Evolutionary conservation across 2,797 vertebrate genomes (phyloP).

Genomic region (Sphaeramia orbicularis): DNA sequence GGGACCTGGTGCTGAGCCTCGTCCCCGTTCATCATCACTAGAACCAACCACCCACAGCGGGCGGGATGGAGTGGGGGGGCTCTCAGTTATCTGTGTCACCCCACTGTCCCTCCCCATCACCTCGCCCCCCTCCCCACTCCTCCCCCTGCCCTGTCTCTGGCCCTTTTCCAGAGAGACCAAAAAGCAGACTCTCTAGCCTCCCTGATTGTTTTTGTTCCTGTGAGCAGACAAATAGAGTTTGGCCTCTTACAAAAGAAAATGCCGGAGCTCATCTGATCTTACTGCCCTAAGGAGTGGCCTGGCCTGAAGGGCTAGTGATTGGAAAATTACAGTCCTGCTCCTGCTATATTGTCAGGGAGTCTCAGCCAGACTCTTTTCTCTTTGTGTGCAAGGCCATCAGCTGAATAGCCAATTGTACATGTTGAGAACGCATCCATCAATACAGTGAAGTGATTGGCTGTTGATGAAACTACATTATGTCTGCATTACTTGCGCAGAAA

Average conservation of each 20-base stretch:
- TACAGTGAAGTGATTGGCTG: slow-evolving; percentile 56
- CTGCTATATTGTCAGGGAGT: slow-evolving; percentile 65
- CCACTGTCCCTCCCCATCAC: slow-evolving; percentile 24
- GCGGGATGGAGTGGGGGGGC: background rate
- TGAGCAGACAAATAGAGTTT: slow-evolving; percentile 82
- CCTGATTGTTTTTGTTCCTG: slow-evolving; percentile 83
- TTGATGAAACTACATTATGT: slow-evolving; percentile 28
- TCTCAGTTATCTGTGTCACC: slow-evolving; percentile 69
- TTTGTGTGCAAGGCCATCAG: slow-evolving; percentile 69
- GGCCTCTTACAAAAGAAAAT: slow-evolving; percentile 81
- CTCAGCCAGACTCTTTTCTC: slow-evolving; percentile 61
- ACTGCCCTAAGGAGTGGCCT: slow-evolving; percentile 80
- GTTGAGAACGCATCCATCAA: slow-evolving; percentile 51
- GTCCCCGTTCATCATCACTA: slow-evolving; percentile 79
- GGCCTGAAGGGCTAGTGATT: slow-evolving; percentile 83
- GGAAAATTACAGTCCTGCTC: slow-evolving; percentile 84
- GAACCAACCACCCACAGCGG: slow-evolving; percentile 73
- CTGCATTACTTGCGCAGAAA: slow-evolving; percentile 22
- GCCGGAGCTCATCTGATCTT: slow-evolving; percentile 81
- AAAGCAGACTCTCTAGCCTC: slow-evolving; percentile 58
- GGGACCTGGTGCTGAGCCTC: slow-evolving; percentile 71
- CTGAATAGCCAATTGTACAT: slow-evolving; percentile 55
- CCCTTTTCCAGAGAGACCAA: slow-evolving; percentile 78
- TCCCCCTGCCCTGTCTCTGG: slow-evolving; percentile 56
- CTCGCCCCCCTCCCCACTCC: slow-evolving; percentile 4